Evolutionary conservation across 2,113 vertebrate species (phyloP), one percentile per base, ranked within the genome.

Genomic region (Calyptommatus sinebrachiatus): DNA sequence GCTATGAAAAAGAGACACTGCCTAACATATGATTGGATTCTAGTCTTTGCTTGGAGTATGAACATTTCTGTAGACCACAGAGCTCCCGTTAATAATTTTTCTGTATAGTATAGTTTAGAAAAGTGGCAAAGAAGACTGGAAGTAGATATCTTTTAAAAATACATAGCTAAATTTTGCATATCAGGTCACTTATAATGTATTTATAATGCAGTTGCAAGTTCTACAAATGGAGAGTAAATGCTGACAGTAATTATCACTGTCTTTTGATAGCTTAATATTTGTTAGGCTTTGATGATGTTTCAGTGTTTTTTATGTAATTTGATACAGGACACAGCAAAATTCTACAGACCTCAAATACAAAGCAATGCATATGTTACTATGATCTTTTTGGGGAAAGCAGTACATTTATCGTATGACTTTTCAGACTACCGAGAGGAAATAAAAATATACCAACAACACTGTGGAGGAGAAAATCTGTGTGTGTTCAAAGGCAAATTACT

Each of bases 381-480:
- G 98, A 78, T 95, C 66, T 99, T 96, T 83, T 95, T 95, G 57
- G 97, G 98, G 2, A 98, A 96, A 93, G 92, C 88, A 0, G 94
- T 97, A 63, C 96, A 93, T 75, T 92, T 99, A 60, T 94, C 94
- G 48, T 92, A 91, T 0, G 91, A 95, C 28, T 78, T 93, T 77
- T 28, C 73, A 4, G 94, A 95, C 73, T 89, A 88, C 82, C 94
- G 92, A 83, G 97, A 98, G 22, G 97, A 99, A 83, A 92, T 99
- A 87, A 96, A 93, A 92, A 92, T 99, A 86, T 96, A 95, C 69
- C 98, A 99, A 87, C 98, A 99, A 31, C 97, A 99, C 82, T 99
- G 98, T 66, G 98, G 98, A 74, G 97, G 97, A 71, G 97, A 99
- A 91, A 99, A 99, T 83, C 93, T 99, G 8, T 99, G 98, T 90